Evolutionary conservation across 2,797 vertebrate genomes (phyloP).

Genomic region (Enteromius afrohamiltoni): DNA sequence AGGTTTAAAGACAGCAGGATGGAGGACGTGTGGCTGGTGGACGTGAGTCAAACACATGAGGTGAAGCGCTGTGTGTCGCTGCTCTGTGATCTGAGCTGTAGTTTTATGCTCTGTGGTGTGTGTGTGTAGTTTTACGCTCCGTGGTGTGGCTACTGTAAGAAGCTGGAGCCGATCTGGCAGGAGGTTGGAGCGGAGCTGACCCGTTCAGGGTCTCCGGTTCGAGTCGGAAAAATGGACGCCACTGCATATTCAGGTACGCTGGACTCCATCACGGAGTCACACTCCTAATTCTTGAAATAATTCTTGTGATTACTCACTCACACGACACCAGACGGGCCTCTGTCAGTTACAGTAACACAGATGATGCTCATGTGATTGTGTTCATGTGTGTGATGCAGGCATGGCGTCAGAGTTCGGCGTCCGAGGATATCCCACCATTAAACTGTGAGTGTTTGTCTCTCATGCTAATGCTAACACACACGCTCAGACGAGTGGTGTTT

Average conservation of each 20-base stretch:
- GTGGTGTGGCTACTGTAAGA: constrained; percentile 99
- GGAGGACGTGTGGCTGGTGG: constrained; percentile 81
- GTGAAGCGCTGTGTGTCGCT: neutral
- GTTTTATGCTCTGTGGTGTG: neutral
- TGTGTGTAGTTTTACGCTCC: constrained; percentile 93
- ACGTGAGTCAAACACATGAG: constrained; percentile 73
- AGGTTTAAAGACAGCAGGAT: constrained; percentile 82
- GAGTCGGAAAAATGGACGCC: constrained; percentile 98
- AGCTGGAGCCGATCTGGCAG: constrained; percentile 93
- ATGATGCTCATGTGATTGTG: neutral
- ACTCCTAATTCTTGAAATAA: neutral
- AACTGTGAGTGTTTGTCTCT: constrained; percentile 90
- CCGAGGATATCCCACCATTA: constrained; percentile 97
- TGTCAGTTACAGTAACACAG: neutral
- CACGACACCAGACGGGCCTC: neutral
- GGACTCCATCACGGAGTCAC: neutral
- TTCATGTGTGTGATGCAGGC: constrained; percentile 76
- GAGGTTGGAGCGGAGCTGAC: constrained; percentile 92
- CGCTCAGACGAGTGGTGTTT: neutral
- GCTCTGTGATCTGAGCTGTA: too few relatives aligned
- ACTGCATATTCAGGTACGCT: constrained; percentile 89
- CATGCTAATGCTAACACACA: neutral
- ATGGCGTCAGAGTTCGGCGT: constrained; percentile 97
- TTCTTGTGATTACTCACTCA: neutral
- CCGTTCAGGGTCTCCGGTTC: constrained; percentile 90